Conservation (phyloP, 2,888 invertebrate species). For the Antheraea assamensis region DNA sequence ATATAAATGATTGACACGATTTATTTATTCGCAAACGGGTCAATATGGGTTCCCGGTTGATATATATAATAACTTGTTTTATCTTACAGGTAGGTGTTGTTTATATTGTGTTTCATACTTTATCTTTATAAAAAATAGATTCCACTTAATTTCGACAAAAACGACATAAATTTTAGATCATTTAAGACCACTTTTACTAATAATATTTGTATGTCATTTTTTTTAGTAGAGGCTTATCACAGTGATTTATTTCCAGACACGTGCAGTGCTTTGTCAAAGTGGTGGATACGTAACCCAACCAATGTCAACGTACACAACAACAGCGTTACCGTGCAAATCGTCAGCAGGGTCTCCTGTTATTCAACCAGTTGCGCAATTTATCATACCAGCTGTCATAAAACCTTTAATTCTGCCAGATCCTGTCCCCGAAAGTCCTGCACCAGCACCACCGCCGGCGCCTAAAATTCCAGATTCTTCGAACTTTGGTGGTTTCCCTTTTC, state of each 20-base stretch:
- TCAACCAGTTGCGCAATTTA: slow-evolving; percentile 43
- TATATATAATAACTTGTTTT: slow-evolving; percentile 38
- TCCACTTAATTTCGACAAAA: too few species aligned
- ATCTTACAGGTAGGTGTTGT: slow-evolving; percentile 37
- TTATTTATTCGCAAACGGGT: slow-evolving; percentile 43
- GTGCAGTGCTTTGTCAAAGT: slow-evolving; percentile 27
- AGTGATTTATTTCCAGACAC: slow-evolving; percentile 27
- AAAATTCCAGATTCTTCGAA: slow-evolving; percentile 26
- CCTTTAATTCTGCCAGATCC: slow-evolving; percentile 43
- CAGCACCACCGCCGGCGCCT: slow-evolving; percentile 29
- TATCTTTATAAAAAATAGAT: slow-evolving; percentile 4
- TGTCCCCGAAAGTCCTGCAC: slow-evolving; percentile 29
- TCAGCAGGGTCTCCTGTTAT: slow-evolving; percentile 23
- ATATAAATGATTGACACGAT: slow-evolving; percentile 54
- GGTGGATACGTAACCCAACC: slow-evolving; percentile 19
- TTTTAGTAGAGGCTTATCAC: neutral
- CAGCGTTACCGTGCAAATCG: slow-evolving; percentile 26
- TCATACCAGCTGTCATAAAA: slow-evolving; percentile 56
- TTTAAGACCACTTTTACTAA: neutral
- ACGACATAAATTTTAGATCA: neutral
- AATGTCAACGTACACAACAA: slow-evolving; percentile 14
- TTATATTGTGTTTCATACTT: slow-evolving; percentile 14
- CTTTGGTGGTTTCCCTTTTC: slow-evolving; percentile 23
- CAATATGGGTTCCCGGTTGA: slow-evolving; percentile 54
- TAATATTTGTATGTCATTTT: neutral